Evolutionary conservation across 1,140 invertebrate genomes (phyloP).

Genomic region (Panagrolaimus sp.): DNA sequence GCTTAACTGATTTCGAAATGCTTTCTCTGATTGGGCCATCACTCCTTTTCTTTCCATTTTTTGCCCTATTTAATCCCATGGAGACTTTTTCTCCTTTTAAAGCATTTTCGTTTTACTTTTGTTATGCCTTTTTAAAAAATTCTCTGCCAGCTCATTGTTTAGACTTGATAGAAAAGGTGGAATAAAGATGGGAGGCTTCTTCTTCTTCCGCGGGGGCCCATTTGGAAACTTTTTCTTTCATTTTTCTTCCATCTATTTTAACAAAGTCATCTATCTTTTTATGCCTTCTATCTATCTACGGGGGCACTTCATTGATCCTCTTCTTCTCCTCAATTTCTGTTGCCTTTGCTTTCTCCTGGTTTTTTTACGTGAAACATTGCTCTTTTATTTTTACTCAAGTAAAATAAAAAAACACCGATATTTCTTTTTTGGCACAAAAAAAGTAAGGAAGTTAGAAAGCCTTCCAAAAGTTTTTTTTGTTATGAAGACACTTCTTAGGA

Average conservation of each 20-base stretch:
- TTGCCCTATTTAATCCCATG: conserved; percentile 1
- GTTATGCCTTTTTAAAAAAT: neutral
- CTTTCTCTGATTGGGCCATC: neutral
- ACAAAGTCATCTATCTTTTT: conserved; percentile 16
- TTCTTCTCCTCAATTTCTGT: neutral
- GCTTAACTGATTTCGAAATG: neutral
- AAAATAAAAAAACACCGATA: neutral
- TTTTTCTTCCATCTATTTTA: neutral
- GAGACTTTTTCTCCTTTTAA: conserved; percentile 9
- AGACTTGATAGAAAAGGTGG: conserved; percentile 16
- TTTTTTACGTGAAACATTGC: too few species aligned
- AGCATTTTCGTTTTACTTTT: conserved; percentile 1
- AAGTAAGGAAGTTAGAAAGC: too few species aligned
- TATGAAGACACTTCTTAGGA: conserved; percentile 6
- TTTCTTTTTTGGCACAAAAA: neutral
- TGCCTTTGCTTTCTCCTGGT: too few species aligned
- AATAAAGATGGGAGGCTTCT: neutral
- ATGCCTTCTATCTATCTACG: conserved; percentile 4
- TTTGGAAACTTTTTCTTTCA: conserved; percentile 3
- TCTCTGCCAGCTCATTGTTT: neutral
- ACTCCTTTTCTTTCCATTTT: conserved; percentile 13
- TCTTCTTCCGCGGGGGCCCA: neutral
- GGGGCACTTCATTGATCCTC: conserved; percentile 15
- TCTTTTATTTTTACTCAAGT: too few species aligned
- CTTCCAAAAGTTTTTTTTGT: too few species aligned